phyloP scores from a whole-genome alignment of 2,797 vertebrate genomes.

The Paguma larvata region DNA sequence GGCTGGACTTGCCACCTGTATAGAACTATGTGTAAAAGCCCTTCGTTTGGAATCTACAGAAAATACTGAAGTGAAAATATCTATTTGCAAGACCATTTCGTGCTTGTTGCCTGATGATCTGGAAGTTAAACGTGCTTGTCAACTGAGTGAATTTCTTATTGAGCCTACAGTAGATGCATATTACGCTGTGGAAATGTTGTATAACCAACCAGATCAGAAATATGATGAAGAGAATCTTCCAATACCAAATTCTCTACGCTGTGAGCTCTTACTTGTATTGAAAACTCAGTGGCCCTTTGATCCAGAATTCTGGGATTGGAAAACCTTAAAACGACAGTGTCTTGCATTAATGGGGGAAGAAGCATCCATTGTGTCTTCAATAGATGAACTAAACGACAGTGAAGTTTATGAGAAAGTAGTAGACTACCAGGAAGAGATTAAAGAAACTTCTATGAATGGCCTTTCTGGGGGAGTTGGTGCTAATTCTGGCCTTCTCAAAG shows the following conservation, averaged over 20 bases:
- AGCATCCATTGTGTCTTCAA: conserved; percentile 98
- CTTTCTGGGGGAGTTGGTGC: conserved; percentile 90
- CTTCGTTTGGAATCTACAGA: conserved; percentile 95
- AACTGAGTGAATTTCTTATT: conserved; percentile 97
- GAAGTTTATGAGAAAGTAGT: conserved; percentile 94
- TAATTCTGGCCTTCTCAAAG: conserved; percentile 91
- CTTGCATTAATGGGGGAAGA: conserved; percentile 98
- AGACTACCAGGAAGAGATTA: conserved; percentile 89
- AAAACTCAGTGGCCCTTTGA: conserved; percentile 99
- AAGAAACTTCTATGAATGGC: conserved; percentile 89
- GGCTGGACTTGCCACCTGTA: conserved; percentile 94
- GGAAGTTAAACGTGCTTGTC: conserved; percentile 98
- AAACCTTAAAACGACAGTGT: conserved; percentile 97
- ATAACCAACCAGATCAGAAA: conserved; percentile 99
- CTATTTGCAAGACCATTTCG: conserved; percentile 98
- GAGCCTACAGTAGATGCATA: conserved; percentile 98
- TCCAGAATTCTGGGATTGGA: conserved; percentile 99
- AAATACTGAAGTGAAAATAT: conserved; percentile 94
- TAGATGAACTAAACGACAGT: conserved; percentile 96
- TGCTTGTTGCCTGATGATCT: conserved; percentile 96
- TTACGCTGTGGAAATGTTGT: conserved; percentile 97
- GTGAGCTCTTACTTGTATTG: conserved; percentile 97
- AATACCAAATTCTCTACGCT: conserved; percentile 97
- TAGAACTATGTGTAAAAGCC: conserved; percentile 97
- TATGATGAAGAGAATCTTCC: conserved; percentile 96